These are phyloP conservation scores for Brachionus paranguensis DNA, from an alignment of 1,140 invertebrate species.

Conservation along the genomic window DNA sequence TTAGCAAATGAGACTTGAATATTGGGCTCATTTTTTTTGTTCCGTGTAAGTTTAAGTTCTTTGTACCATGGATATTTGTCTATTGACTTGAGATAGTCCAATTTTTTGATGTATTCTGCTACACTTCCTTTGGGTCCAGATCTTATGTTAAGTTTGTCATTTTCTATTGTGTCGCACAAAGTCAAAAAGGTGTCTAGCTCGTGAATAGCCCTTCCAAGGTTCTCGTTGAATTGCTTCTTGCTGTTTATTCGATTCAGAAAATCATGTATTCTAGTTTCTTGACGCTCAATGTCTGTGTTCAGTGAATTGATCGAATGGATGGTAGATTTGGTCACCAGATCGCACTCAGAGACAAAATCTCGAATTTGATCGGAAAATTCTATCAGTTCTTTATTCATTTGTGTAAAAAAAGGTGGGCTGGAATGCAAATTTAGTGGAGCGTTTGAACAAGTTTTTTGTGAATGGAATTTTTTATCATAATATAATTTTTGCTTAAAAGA, in stretches of 20 bases:
- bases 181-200: background rate
- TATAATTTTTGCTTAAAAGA: background rate
- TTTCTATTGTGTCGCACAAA: background rate
- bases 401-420: background rate
- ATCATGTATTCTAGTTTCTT: background rate
- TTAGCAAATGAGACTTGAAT: background rate
- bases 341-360: background rate
- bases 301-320: background rate
- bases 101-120: background rate
- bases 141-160: background rate
- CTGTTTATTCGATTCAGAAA: background rate
- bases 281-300: background rate
- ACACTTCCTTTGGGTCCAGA: conserved; percentile 1
- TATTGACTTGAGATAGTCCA: background rate
- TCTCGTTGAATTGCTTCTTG: background rate
- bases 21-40: background rate
- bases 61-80: conserved; percentile 22
- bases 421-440: conserved; percentile 14
- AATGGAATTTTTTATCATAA: conserved; percentile 31
- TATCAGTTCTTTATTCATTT: conserved; percentile 15
- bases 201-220: background rate
- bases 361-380: background rate
- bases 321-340: background rate
- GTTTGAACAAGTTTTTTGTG: background rate
- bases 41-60: background rate